Percentiles rank a stretch among this genome's conserved stretches.
Conservation (phyloP, 2,113 vertebrate species). For the Pangasianodon hypophthalmus region DNA sequence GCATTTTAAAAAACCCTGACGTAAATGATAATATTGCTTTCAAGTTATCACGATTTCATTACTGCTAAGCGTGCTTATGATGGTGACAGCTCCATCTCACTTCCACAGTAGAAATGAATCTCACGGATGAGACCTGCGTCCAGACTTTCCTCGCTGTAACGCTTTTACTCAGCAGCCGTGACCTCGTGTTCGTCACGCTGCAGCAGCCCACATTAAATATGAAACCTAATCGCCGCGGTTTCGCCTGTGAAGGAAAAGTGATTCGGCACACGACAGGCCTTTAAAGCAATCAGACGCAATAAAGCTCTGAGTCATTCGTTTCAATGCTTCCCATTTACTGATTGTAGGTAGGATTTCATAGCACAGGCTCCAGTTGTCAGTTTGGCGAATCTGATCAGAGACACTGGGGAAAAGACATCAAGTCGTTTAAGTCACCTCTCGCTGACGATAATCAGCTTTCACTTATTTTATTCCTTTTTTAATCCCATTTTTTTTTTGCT, state of each 20-base stretch:
- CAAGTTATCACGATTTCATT: not conserved
- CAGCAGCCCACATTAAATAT: constrained; percentile 30
- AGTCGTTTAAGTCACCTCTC: constrained; percentile 25
- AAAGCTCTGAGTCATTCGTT: constrained; percentile 69
- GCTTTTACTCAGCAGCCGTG: not conserved
- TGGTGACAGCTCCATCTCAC: not conserved
- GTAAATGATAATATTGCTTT: too few species aligned
- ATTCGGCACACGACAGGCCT: constrained; percentile 28
- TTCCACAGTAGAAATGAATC: not conserved
- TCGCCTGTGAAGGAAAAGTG: constrained; percentile 49
- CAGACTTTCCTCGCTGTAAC: not conserved
- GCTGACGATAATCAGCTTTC: constrained; percentile 8
- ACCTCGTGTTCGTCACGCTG: not conserved
- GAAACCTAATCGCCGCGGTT: constrained; percentile 18
- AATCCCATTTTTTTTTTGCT: not conserved
- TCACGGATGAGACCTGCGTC: not conserved
- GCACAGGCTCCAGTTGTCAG: constrained; percentile 9
- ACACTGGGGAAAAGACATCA: constrained; percentile 33
- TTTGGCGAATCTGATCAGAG: constrained; percentile 28
- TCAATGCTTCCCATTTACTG: constrained; percentile 28
- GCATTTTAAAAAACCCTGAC: too few species aligned
- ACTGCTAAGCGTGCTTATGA: not conserved
- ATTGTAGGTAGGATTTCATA: constrained; percentile 37
- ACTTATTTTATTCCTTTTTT: constrained; percentile 24
- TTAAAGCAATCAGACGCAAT: constrained; percentile 70